Evolutionary conservation across 2,888 invertebrate genomes (phyloP).

Genomic region (Thereva unica): DNA sequence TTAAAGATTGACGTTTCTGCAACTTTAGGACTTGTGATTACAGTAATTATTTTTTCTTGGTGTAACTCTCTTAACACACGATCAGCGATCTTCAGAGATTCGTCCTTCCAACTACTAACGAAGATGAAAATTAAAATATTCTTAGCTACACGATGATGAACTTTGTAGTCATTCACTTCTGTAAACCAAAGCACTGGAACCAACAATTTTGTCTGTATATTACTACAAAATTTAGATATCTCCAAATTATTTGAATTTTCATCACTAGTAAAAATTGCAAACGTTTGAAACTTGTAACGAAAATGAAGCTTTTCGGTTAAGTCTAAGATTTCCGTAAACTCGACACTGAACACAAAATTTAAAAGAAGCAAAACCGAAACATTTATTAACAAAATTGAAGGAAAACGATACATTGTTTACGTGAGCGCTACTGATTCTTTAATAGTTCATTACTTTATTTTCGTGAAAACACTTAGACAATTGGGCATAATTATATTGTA

Average conservation of each 20-base stretch:
- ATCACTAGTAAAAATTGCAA: neutral
- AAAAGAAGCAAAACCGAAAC: too few relatives aligned
- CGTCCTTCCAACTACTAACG: neutral
- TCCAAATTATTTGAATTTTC: neutral
- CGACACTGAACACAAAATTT: too few relatives aligned
- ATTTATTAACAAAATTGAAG: too few relatives aligned
- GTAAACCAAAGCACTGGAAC: neutral
- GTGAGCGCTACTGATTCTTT: too few relatives aligned
- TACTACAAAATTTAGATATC: neutral
- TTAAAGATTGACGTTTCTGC: neutral
- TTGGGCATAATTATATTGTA: too few relatives aligned
- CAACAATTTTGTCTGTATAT: neutral
- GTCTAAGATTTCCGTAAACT: too few relatives aligned
- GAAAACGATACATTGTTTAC: too few relatives aligned
- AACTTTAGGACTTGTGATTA: neutral
- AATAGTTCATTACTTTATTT: too few relatives aligned
- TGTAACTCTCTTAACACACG: constrained; percentile 2
- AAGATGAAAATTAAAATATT: neutral
- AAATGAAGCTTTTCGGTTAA: neutral
- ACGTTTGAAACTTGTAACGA: neutral
- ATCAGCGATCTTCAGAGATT: neutral
- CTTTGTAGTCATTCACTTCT: neutral
- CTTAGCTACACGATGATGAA: neutral
- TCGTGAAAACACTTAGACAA: too few relatives aligned
- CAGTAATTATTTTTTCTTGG: constrained; percentile 3